Conservation (phyloP, 2,113 vertebrate genomes). For the Ivindomyrus marchei region DNA sequence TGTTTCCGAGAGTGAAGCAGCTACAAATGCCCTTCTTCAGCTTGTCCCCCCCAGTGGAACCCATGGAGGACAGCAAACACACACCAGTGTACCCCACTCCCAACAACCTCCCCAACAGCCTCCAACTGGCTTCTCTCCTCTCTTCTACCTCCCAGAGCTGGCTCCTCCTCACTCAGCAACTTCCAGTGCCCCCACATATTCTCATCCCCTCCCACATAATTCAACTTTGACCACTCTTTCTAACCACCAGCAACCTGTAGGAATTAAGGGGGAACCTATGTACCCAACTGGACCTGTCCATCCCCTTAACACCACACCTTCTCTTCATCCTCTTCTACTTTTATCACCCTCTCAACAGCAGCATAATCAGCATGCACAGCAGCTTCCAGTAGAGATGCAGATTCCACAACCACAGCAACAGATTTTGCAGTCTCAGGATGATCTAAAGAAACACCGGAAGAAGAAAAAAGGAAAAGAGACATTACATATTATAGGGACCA, state of each 20-base stretch:
- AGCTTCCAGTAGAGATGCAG: slow-evolving; percentile 54
- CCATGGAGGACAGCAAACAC: slow-evolving; percentile 54
- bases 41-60: slow-evolving; percentile 56
- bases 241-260: slow-evolving; percentile 62
- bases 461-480: slow-evolving; percentile 64
- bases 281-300: slow-evolving; percentile 62
- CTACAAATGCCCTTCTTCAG: slow-evolving; percentile 66
- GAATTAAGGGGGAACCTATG: slow-evolving; percentile 67
- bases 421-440: slow-evolving; percentile 49
- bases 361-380: slow-evolving; percentile 31
- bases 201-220: slow-evolving; percentile 64
- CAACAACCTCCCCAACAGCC: slow-evolving; percentile 56
- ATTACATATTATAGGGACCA: slow-evolving; percentile 51
- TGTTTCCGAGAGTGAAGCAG: slow-evolving; percentile 64
- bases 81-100: slow-evolving; percentile 56
- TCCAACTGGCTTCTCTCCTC: slow-evolving; percentile 60
- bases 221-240: slow-evolving; percentile 60
- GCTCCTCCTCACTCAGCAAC: slow-evolving; percentile 52
- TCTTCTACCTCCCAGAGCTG: slow-evolving; percentile 59
- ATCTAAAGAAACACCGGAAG: slow-evolving; percentile 58
- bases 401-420: slow-evolving; percentile 57
- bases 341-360: slow-evolving; percentile 62
- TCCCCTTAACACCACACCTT: slow-evolving; percentile 58
- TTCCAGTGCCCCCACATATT: slow-evolving; percentile 53
- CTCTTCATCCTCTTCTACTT: slow-evolving; percentile 62